Conservation (phyloP, 1,140 invertebrate species). For the Holcopasites calliopsidis region DNA sequence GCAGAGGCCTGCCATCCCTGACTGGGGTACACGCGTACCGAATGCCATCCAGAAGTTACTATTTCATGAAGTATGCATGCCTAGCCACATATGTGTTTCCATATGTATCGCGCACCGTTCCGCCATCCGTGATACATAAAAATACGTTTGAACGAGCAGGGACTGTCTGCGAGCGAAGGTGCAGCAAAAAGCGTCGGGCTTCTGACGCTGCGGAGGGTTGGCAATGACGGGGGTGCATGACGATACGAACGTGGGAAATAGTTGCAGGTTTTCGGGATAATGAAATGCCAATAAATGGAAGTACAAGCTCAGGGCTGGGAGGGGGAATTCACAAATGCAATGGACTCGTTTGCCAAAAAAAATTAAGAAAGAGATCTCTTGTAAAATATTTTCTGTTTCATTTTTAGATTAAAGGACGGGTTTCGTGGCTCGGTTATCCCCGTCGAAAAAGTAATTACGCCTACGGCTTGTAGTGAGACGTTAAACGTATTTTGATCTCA, state of each 20-base stretch:
- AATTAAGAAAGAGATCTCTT: too few relatives aligned
- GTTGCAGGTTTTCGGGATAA: too few relatives aligned
- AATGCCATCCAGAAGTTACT: slow-evolving; percentile 30
- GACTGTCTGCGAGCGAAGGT: neutral
- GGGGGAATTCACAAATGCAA: too few relatives aligned
- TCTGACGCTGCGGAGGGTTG: neutral
- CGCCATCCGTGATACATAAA: neutral
- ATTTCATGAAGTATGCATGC: slow-evolving; percentile 41
- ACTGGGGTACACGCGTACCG: slow-evolving; percentile 27
- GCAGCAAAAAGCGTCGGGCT: neutral
- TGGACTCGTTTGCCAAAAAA: too few relatives aligned
- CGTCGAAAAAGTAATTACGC: slow-evolving; percentile 4
- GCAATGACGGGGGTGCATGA: neutral
- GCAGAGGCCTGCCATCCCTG: neutral
- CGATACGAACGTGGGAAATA: neutral
- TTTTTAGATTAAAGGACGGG: neutral
- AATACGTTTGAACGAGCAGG: slow-evolving; percentile 1
- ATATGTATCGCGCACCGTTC: slow-evolving; percentile 14
- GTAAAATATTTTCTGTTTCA: too few relatives aligned
- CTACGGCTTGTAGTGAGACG: slow-evolving; percentile 18
- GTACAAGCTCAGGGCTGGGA: too few relatives aligned
- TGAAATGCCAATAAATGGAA: neutral
- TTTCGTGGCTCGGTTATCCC: neutral
- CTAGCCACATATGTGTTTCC: slow-evolving; percentile 22
- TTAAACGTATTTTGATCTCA: slow-evolving; percentile 34